Evolutionary conservation across 2,113 vertebrate species (phyloP), one percentile per base, ranked within the genome.

Genomic region (Setophaga petechia): DNA sequence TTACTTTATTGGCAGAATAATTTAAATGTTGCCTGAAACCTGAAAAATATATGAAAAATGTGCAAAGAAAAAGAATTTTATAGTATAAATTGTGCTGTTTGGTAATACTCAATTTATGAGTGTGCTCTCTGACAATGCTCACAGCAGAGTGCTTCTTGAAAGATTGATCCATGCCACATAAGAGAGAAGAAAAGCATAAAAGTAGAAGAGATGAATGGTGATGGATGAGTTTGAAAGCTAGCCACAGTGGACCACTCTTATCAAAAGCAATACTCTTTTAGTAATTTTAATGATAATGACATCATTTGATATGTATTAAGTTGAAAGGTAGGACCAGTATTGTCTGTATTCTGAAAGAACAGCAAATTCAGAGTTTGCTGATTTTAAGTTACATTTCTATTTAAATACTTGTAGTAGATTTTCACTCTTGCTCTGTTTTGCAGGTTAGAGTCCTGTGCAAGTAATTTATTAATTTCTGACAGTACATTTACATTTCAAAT

Each of bases 11-110:
- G 75, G 37, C 66, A 22, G 22, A 81, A 47, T 59, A 12, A 37
- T 49, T 49, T 22, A 35, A 74, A 27, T 19, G 31, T 44, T 66
- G 7, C 49, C n/a, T 80, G 28, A 76, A 81, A 69, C 21, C 31
- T 86, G 73, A 62, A 73, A 86, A 91, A 61, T 61, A 25, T 3
- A 30, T 5, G 12, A 27, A 76, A 83, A 76, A 47, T 37, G 2
- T 68, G 16, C 11, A 68, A 54, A 59, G 18, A 25, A 49, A 78
- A 83, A 35, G n/a, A 28, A 12, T 19, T 8, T 82, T 67, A 51
- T 0, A 0, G 8, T 59, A 24, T 1, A 0, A 20, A 37, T 61
- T 11, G 4, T 62, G 31, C n/a, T 92, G 14, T 37, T 77, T 74
- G 54, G 30, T 41, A 65, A 7, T 12, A n/a, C 0, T 82, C 55